Conservation (phyloP, 2,888 invertebrate genomes). For the Suillia variegata region DNA sequence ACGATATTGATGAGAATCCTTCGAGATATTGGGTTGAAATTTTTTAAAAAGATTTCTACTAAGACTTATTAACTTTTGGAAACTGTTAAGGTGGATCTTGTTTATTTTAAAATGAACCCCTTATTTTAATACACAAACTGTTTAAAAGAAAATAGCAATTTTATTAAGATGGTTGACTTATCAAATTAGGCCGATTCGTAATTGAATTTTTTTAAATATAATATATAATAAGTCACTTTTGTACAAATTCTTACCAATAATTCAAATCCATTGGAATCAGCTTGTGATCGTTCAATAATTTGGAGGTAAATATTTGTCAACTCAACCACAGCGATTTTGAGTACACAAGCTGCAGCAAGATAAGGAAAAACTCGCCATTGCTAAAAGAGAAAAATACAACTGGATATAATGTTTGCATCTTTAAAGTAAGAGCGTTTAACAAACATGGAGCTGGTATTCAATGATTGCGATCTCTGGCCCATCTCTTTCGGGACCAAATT, state of each 20-base stretch:
- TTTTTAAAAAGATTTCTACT: too few relatives aligned
- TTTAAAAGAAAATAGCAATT: too few relatives aligned
- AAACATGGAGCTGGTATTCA: slow-evolving; percentile 80
- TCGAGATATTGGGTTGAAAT: too few relatives aligned
- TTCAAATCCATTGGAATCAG: slow-evolving; percentile 59
- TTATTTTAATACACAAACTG: too few relatives aligned
- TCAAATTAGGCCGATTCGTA: too few relatives aligned
- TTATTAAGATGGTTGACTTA: too few relatives aligned
- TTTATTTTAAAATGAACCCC: too few relatives aligned
- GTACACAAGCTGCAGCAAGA: slow-evolving; percentile 69
- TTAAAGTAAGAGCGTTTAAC: slow-evolving; percentile 20
- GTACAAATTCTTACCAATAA: slow-evolving; percentile 55
- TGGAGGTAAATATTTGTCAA: slow-evolving; percentile 71
- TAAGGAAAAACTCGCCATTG: slow-evolving; percentile 77
- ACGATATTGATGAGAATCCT: too few relatives aligned
- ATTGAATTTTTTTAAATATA: too few relatives aligned
- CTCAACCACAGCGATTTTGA: slow-evolving; percentile 69
- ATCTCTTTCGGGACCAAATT: slow-evolving; percentile 73
- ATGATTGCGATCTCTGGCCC: slow-evolving; percentile 74
- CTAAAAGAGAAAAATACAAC: slow-evolving; percentile 63
- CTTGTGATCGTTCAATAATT: slow-evolving; percentile 70
- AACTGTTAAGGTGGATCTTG: too few relatives aligned
- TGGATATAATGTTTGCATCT: background rate
- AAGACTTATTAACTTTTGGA: too few relatives aligned
- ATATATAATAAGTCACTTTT: too few relatives aligned